Base-by-base conservation (phyloP, 2,113 vertebrate species). In the Corapipo altera region DNA sequence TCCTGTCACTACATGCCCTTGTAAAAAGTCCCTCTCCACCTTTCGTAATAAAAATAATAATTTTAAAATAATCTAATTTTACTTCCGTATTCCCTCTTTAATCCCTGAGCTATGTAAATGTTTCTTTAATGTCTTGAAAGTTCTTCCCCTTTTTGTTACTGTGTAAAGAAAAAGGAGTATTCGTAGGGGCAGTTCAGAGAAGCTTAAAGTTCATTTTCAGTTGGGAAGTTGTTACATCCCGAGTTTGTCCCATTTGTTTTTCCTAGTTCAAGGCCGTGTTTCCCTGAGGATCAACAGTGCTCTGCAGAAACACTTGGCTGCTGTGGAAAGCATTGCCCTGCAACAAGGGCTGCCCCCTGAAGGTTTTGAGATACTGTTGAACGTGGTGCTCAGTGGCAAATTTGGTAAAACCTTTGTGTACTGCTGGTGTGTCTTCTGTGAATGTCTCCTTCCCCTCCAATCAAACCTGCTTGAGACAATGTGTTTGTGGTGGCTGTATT, bases 301-400 rank as follows among this genome's bases (percentile, higher is more conserved):
- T 54, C 80, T 98, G 57, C 98, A 98, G 95, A 97, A 91, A 62
- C 98, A 99, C 84, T 94, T 99, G 93, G 91, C 95, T 73, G 61
- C 76, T 24, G 97, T 99, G 97, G 99, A 99, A 98, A 97, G 88
- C 49, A 79, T 97, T 96, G 99, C 98, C 49, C 97, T 98, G 89
- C 95, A 97, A 67, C 97, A 81, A 83, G 99, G 99, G 12, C 98
- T 99, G 72, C 85, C 98, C 16, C 97, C 99, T 39, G 98, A 99
- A 93, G 98, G 61, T 59, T 97, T 99, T 79, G 97, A 98, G 39
- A 15, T 97, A 9, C 98, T 99, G 95, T 97, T 99, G 89, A 98
- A 98, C 4, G 98, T 98, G 91, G 98, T 95, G 33, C 98, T 99
- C 92, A 99, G 98, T 96, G 98, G 98, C 58, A 98, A 97, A 82